Base-by-base conservation (phyloP, 2,797 vertebrate genomes). In the Chelmon rostratus region DNA sequence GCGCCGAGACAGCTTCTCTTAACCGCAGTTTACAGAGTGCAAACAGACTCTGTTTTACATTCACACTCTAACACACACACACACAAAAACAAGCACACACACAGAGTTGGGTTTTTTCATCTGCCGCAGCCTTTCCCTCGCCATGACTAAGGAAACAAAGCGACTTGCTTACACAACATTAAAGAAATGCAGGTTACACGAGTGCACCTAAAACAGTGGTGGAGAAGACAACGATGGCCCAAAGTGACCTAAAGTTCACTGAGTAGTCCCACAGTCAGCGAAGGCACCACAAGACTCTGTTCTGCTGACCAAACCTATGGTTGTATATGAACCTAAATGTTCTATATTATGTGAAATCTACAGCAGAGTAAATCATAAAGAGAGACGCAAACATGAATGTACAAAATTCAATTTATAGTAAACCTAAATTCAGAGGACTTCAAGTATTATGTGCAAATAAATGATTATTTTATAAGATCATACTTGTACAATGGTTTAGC, bases 21-120 rank as follows among this genome's bases (percentile, higher is more conserved):
- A 13, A 10, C 18, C 8, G 16, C 73, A 31, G 77, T 76, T 31
- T 78, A 73, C 54, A 77, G 50, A 58, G n/a, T 5, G 49, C 67
- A 76, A 72, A 81, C 49, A 74, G 12, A 35, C 38, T 40, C 37
- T 25, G 62, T 46, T 62, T 63, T 21, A 70, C 47, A 79, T 59
- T 38, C 18, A 62, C 57, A 57, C 52, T 38, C 23, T 58, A 47
- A 71, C 25, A 68, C 54, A 54, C n/a, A 42, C 47, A 62, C 18
- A 62, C 35, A 59, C 49, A 64, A 28, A 61, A 6, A 44, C 23
- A 31, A 15, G 35, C 23, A 58, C 35, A 19, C n/a, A 25, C 31
- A 54, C 21, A 59, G n/a, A 66, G 10, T 8, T 19, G 6, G 25
- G 7, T 23, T 58, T 59, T 57, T 50, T 42, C 18, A 65, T 54